Evolutionary conservation across 2,797 vertebrate species (phyloP).

Genomic region (Peromyscus eremicus): DNA sequence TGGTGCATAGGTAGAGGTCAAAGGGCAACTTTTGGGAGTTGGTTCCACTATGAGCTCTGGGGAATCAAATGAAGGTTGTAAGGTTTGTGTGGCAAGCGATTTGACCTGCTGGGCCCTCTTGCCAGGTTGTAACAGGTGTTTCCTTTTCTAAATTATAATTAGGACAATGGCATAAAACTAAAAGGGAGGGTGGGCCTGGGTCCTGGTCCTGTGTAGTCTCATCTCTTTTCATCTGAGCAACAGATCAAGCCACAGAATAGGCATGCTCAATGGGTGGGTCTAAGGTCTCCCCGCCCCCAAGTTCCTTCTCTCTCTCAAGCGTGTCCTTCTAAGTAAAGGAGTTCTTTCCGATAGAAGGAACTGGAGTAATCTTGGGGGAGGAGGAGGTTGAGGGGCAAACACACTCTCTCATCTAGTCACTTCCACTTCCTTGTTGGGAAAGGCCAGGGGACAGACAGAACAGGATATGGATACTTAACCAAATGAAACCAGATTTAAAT

Average conservation of each 20-base stretch:
- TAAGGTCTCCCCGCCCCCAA: neutral
- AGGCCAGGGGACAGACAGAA: neutral
- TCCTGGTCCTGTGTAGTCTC: neutral
- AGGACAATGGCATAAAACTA: neutral
- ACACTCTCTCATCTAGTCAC: neutral
- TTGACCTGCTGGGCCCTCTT: neutral
- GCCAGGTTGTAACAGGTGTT: neutral
- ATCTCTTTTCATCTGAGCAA: neutral
- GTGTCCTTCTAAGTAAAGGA: neutral
- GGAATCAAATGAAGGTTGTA: neutral
- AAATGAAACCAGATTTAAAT: slow-evolving; percentile 46
- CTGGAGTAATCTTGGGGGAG: neutral
- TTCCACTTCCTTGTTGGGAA: neutral
- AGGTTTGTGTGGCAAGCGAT: neutral
- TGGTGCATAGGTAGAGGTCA: neutral
- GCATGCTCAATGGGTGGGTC: neutral
- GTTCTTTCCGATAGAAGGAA: neutral
- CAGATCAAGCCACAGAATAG: neutral
- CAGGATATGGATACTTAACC: neutral
- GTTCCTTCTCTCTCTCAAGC: slow-evolving; percentile 18
- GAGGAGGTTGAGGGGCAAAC: neutral
- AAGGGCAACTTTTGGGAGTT: too few species aligned
- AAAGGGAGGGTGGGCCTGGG: neutral
- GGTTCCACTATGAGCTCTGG: neutral
- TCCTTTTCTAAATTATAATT: neutral